These are phyloP conservation scores for Mustelus asterias DNA, from an alignment of 2,113 vertebrate genomes.

Conservation along the genomic window DNA sequence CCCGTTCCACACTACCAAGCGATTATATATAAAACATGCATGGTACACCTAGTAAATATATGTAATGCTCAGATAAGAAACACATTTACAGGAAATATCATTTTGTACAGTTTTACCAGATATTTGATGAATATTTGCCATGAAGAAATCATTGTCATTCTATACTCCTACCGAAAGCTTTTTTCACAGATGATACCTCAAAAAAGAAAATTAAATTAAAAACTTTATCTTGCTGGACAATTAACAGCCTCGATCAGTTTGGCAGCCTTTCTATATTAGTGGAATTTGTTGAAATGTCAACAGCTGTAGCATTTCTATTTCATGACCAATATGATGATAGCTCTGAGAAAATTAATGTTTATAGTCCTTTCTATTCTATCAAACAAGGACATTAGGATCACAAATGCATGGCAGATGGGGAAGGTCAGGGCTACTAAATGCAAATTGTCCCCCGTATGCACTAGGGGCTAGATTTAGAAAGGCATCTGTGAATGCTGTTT, in stretches of 20 bases:
- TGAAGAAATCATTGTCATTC: background rate
- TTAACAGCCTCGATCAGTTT: background rate
- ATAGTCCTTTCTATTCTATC: background rate
- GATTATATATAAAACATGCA: background rate
- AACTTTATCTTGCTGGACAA: background rate
- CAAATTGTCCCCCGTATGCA: background rate
- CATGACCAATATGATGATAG: background rate
- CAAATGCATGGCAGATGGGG: conserved; percentile 16
- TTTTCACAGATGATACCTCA: background rate
- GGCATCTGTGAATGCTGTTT: conserved; percentile 1
- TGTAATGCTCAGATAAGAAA: background rate
- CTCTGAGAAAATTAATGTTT: background rate
- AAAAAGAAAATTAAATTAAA: background rate
- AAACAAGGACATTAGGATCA: background rate
- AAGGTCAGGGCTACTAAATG: background rate
- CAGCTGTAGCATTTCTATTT: background rate
- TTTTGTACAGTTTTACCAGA: background rate
- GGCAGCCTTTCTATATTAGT: background rate
- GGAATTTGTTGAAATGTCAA: background rate
- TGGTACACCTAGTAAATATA: background rate
- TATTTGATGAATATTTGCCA: background rate
- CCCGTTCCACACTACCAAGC: too few relatives aligned
- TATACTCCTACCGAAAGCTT: background rate
- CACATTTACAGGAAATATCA: background rate
- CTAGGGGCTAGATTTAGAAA: conserved; percentile 24